Conservation (phyloP, 2,113 vertebrate species). For the Leucoraja erinaceus region DNA sequence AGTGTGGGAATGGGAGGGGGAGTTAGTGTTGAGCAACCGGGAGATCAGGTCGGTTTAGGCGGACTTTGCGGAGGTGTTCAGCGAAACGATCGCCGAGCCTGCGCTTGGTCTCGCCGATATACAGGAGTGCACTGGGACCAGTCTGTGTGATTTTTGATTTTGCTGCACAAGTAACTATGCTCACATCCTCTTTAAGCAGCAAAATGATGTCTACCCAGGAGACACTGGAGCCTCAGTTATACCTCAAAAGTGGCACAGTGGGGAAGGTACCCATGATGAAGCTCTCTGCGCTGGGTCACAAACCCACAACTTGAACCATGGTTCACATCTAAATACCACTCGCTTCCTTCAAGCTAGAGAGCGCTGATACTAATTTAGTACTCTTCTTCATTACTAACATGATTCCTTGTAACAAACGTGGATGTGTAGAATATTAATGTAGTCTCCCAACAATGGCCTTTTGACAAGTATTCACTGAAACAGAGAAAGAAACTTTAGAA, state of each 20-base stretch:
- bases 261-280: neutral
- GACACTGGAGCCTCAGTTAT: neutral
- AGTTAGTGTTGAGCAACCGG: too few relatives aligned
- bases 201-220: neutral
- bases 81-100: too few relatives aligned
- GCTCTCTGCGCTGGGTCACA: neutral
- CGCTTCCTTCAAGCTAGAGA: neutral
- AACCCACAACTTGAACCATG: neutral
- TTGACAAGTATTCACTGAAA: neutral
- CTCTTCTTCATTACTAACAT: neutral
- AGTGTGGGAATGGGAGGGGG: too few relatives aligned
- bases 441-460: neutral
- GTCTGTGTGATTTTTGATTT: neutral
- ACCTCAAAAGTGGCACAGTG: neutral
- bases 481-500: neutral
- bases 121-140: too few relatives aligned
- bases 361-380: neutral
- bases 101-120: too few relatives aligned
- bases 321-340: neutral
- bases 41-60: too few relatives aligned
- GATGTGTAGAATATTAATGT: neutral
- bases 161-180: too few relatives aligned
- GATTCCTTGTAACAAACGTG: neutral
- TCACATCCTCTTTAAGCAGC: too few relatives aligned
- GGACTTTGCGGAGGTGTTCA: too few relatives aligned